These are phyloP conservation scores for Cottoperca gobio DNA, from an alignment of 2,797 vertebrate species.

Conservation along the genomic window DNA sequence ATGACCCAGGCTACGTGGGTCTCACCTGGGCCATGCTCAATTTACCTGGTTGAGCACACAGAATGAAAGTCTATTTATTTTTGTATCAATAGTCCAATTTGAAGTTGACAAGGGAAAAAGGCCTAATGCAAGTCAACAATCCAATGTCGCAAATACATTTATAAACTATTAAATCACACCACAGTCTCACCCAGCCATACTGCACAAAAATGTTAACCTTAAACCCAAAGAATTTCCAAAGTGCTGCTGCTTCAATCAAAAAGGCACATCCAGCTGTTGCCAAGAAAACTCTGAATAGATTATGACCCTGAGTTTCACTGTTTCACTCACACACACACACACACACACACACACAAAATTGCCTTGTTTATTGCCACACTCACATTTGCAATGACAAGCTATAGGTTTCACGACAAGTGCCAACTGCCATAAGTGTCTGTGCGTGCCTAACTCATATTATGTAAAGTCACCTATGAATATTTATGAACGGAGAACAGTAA, in stretches of 20 bases:
- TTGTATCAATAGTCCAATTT: not conserved
- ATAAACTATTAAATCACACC: constrained; percentile 3
- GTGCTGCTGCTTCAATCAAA: not conserved
- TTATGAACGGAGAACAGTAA: constrained; percentile 27
- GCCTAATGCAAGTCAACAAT: not conserved
- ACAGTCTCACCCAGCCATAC: not conserved
- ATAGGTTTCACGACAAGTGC: constrained; percentile 14
- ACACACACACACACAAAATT: not conserved
- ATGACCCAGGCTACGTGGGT: constrained; percentile 34
- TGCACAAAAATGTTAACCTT: not conserved
- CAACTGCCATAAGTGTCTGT: constrained; percentile 32
- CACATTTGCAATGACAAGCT: constrained; percentile 30
- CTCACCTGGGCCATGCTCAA: constrained; percentile 15
- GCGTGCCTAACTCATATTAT: constrained; percentile 4
- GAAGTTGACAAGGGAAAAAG: not conserved
- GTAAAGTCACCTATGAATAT: constrained; percentile 40
- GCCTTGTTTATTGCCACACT: constrained; percentile 24
- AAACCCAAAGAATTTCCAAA: not conserved
- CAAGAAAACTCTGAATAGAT: constrained; percentile 32
- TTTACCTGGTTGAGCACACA: constrained; percentile 23
- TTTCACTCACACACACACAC: constrained; percentile 5
- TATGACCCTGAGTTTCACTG: constrained; percentile 1
- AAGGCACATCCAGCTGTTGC: constrained; percentile 14
- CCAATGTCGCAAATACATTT: not conserved
- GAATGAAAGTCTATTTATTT: constrained; percentile 1